phyloP scores from a whole-genome alignment of 2,113 vertebrate species.

The Piaya cayana region DNA sequence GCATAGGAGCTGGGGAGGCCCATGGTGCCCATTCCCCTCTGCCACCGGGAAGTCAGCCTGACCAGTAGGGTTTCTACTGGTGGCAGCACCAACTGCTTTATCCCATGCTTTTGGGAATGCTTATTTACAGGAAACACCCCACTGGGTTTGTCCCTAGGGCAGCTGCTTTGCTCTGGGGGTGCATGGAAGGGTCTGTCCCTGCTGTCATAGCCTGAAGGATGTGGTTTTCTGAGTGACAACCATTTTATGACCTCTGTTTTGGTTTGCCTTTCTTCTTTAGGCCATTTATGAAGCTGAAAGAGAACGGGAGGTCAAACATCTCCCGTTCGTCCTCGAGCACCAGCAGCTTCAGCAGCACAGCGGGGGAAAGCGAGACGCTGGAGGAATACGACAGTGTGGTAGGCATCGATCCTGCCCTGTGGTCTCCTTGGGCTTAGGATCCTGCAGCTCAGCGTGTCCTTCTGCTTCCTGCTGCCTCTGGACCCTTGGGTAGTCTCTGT shows the following conservation, averaged over 20 bases:
- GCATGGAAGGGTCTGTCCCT: not conserved
- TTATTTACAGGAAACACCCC: not conserved
- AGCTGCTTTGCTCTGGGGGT: not conserved
- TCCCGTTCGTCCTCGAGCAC: conserved; percentile 91
- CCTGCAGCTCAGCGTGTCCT: accelerated
- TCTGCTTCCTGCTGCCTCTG: accelerated
- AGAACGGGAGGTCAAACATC: conserved; percentile 87
- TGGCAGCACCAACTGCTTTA: not conserved
- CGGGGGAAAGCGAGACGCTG: conserved; percentile 87
- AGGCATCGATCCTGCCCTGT: not conserved
- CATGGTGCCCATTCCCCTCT: not conserved
- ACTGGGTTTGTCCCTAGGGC: accelerated
- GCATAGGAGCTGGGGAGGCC: not conserved
- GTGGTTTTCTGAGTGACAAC: not conserved
- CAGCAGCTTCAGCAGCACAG: conserved; percentile 88
- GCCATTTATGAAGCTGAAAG: conserved; percentile 86
- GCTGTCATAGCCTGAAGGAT: accelerated
- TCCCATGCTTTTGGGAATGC: accelerated
- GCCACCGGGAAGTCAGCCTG: not conserved
- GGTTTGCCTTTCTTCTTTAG: conserved; percentile 50
- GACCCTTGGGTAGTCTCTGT: accelerated
- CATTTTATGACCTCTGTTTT: not conserved
- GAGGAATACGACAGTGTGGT: conserved; percentile 87
- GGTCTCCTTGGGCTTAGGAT: accelerated
- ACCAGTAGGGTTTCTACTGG: not conserved